Evolutionary conservation across 2,797 vertebrate species (phyloP).

Genomic region (Cirrhinus molitorella): DNA sequence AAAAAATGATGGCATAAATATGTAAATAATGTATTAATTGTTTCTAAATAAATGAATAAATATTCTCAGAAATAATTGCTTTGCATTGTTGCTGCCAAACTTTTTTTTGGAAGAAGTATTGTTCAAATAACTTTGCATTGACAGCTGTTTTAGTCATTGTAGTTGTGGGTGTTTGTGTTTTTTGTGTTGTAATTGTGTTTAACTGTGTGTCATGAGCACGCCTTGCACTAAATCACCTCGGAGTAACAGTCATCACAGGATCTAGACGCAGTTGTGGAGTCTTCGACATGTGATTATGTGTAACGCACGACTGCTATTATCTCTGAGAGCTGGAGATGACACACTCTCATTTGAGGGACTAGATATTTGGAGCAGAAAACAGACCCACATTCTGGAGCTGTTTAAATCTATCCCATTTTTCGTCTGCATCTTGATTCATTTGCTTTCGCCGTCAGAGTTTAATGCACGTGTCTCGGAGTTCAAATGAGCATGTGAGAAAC

Average conservation of each 20-base stretch:
- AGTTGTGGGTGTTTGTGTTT: background rate
- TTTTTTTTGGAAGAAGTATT: background rate
- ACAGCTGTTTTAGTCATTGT: background rate
- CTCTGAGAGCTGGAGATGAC: background rate
- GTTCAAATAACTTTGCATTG: background rate
- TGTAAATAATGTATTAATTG: no score
- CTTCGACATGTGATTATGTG: constrained; percentile 34
- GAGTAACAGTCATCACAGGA: constrained; percentile 1
- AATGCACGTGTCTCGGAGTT: background rate
- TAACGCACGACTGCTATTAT: constrained; percentile 13
- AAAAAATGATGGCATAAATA: no score
- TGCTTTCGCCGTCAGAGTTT: background rate
- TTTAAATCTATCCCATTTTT: background rate
- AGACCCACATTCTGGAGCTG: background rate
- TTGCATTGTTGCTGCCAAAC: background rate
- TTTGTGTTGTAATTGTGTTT: background rate
- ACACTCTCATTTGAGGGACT: background rate
- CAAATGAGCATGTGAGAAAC: background rate
- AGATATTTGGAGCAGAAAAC: background rate
- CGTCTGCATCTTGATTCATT: background rate
- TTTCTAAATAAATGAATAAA: no score
- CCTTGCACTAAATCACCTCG: constrained; percentile 42
- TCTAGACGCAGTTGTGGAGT: constrained; percentile 5
- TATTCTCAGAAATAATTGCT: no score
- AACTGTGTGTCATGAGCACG: background rate